Evolutionary conservation across 1,140 invertebrate genomes (phyloP).

Genomic region (Microplitis mediator): DNA sequence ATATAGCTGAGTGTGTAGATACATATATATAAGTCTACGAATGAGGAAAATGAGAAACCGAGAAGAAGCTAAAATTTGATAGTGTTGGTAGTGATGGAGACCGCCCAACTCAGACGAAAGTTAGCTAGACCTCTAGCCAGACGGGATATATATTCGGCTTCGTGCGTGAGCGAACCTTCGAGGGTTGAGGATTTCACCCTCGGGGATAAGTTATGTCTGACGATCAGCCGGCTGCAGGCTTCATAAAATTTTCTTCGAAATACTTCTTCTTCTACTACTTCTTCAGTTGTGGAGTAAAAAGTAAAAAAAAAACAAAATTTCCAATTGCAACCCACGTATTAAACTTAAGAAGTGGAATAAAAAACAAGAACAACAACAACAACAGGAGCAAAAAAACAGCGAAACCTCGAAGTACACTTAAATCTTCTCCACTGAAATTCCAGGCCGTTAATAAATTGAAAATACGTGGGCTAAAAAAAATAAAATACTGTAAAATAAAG

Average conservation of each 20-base stretch:
- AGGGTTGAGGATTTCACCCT: conserved; percentile 9
- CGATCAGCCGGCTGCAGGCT: not conserved
- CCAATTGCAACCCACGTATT: no score
- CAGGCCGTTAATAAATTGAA: not conserved
- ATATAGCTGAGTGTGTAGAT: not conserved
- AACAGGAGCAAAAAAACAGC: no score
- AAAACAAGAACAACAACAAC: no score
- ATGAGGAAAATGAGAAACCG: conserved; percentile 1
- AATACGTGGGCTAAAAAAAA: not conserved
- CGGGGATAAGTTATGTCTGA: not conserved
- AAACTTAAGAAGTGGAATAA: no score
- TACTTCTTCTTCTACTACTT: not conserved
- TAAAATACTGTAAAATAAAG: not conserved
- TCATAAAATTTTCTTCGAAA: not conserved
- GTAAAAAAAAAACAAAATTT: no score
- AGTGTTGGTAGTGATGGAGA: conserved; percentile 30
- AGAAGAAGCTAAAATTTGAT: conserved; percentile 22
- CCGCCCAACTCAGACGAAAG: conserved; percentile 39
- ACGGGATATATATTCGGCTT: conserved; percentile 46
- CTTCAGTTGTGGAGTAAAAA: no score
- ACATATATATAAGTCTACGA: no score
- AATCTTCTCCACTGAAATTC: not conserved
- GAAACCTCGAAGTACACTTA: no score
- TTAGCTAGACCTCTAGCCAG: conserved; percentile 38
- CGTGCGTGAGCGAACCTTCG: conserved; percentile 41